Percentiles rank a stretch among this genome's conserved stretches.
Conservation (phyloP, 2,888 invertebrate genomes). For the Drosophila nr. perissopoda region DNA sequence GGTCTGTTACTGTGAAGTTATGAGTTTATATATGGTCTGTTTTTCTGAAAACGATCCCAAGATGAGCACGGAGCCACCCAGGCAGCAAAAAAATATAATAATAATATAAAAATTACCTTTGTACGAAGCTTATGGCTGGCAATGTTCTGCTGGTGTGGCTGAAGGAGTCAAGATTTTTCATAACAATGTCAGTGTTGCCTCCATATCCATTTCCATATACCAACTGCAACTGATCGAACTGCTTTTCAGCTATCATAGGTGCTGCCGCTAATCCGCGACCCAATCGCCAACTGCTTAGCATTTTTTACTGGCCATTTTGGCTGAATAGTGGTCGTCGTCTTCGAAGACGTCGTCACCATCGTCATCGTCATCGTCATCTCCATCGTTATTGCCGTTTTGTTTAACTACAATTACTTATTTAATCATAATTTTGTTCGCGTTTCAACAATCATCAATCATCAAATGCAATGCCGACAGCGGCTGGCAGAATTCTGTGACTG, state of each 20-base stretch:
- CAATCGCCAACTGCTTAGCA: constrained; percentile 50
- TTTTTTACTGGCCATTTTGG: constrained; percentile 52
- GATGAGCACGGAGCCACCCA: constrained; percentile 49
- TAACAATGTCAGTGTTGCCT: constrained; percentile 20
- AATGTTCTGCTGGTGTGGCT: constrained; percentile 25
- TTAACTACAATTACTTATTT: constrained; percentile 82
- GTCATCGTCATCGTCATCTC: constrained; percentile 7
- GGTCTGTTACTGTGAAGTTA: background rate
- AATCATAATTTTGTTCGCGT: constrained; percentile 83
- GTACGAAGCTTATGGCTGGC: constrained; percentile 22
- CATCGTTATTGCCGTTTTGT: constrained; percentile 66
- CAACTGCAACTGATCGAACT: constrained; percentile 22
- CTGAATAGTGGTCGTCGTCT: constrained; percentile 55
- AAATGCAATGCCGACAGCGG: constrained; percentile 80
- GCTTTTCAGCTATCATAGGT: constrained; percentile 27
- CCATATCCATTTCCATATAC: constrained; percentile 14
- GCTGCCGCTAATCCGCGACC: constrained; percentile 46
- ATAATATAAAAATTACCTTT: background rate
- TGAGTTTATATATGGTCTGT: constrained; percentile 10
- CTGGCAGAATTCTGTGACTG: constrained; percentile 71
- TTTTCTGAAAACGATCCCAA: constrained; percentile 49
- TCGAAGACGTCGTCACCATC: constrained; percentile 30
- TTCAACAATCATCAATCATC: constrained; percentile 84
- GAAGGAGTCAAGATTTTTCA: constrained; percentile 48
- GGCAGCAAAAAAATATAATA: background rate